Conservation (phyloP, 2,113 vertebrate species). For the Phrynocephalus versicolor region DNA sequence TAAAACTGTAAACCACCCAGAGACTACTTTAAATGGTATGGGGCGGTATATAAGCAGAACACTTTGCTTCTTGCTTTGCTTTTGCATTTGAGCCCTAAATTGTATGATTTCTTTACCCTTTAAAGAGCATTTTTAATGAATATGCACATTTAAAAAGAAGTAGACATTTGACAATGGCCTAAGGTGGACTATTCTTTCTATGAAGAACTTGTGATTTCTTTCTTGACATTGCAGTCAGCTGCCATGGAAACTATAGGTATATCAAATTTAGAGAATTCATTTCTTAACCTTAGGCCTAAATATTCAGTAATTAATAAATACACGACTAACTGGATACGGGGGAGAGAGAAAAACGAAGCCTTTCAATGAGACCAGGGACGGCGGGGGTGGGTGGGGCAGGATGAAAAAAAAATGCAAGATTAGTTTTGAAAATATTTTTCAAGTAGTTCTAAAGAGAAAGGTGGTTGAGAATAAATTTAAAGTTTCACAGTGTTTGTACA, state of each 20-base stretch:
- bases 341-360: slow-evolving; percentile 4
- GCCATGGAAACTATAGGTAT: slow-evolving; percentile 38
- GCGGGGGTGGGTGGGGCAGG: too few species aligned
- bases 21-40: too few species aligned
- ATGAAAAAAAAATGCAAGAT: slow-evolving; percentile 8
- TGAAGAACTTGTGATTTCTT: background rate
- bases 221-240: background rate
- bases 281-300: slow-evolving; percentile 19
- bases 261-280: slow-evolving; percentile 24
- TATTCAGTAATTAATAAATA: slow-evolving; percentile 15
- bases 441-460: background rate
- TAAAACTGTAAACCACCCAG: too few species aligned
- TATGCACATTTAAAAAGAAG: background rate
- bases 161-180: background rate
- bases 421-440: slow-evolving; percentile 15
- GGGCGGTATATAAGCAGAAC: too few species aligned
- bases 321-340: background rate
- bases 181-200: too few species aligned
- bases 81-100: too few species aligned
- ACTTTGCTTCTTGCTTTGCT: too few species aligned
- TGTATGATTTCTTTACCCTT: background rate
- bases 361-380: slow-evolving; percentile 16
- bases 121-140: background rate
- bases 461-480: background rate
- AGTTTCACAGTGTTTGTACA: background rate